Percentiles rank a stretch among this genome's conserved stretches.
phyloP scores from a whole-genome alignment of 2,888 invertebrate species.

The Oegoconia quadripuncta region DNA sequence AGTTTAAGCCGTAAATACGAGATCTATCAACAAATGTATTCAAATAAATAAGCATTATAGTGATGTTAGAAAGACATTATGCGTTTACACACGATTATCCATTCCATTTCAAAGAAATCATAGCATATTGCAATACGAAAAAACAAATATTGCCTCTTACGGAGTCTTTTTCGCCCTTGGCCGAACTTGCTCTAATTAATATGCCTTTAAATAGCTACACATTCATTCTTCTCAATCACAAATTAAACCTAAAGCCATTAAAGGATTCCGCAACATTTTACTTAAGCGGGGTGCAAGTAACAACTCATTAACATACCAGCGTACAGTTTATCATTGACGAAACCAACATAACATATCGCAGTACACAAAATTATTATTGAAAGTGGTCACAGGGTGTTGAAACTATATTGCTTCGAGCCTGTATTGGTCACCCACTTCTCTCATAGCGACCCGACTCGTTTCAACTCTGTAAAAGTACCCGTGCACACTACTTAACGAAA shows the following conservation, averaged over 20 bases:
- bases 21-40: no score
- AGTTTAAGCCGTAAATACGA: no score
- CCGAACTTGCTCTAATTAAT: no score
- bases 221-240: no score
- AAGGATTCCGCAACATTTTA: slow-evolving; percentile 14
- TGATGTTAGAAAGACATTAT: no score
- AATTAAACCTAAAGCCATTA: slow-evolving; percentile 4
- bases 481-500: background rate
- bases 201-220: no score
- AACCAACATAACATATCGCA: slow-evolving; percentile 25
- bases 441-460: slow-evolving; percentile 43
- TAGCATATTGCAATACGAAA: no score
- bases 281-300: slow-evolving; percentile 17
- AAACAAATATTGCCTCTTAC: no score
- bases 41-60: no score
- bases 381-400: slow-evolving; percentile 52
- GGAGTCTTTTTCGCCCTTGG: no score
- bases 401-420: slow-evolving; percentile 38
- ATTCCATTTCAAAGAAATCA: no score
- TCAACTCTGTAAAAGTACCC: slow-evolving; percentile 19
- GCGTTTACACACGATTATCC: no score
- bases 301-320: slow-evolving; percentile 19
- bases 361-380: slow-evolving; percentile 43
- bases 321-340: slow-evolving; percentile 24
- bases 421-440: slow-evolving; percentile 64